Evolutionary conservation across 2,797 vertebrate species (phyloP).

Genomic region (Sebastes melanostomus): DNA sequence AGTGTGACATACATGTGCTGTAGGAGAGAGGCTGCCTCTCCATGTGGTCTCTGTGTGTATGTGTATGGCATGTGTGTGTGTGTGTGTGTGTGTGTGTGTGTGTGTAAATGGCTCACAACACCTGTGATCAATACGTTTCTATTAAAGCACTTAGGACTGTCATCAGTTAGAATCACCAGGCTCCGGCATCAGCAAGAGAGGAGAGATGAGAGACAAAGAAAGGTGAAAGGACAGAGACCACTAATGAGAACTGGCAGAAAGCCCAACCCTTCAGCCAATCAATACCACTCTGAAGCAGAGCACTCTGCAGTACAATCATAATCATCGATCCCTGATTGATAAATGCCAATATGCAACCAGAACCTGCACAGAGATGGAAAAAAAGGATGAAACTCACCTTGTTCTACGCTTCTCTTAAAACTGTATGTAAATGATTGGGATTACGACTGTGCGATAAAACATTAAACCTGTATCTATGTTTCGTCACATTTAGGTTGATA

Average conservation of each 20-base stretch:
- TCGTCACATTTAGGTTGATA: not conserved
- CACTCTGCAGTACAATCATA: constrained; percentile 62
- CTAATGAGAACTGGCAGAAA: constrained; percentile 72
- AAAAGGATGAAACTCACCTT: not conserved
- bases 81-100: not conserved
- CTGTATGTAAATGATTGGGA: not conserved
- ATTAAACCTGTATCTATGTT: not conserved
- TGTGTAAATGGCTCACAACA: constrained; percentile 54
- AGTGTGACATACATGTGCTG: constrained; percentile 5
- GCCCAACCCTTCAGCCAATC: constrained; percentile 59
- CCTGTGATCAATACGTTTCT: constrained; percentile 77
- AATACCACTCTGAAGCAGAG: constrained; percentile 65
- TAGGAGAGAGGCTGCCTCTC: not conserved
- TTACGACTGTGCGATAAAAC: not conserved
- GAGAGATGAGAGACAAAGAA: constrained; percentile 59
- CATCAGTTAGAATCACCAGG: constrained; percentile 67
- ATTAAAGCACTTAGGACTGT: constrained; percentile 73
- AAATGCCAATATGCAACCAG: constrained; percentile 47
- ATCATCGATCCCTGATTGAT: constrained; percentile 71
- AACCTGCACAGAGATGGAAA: constrained; percentile 5
- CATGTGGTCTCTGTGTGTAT: not conserved
- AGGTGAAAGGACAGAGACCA: constrained; percentile 65
- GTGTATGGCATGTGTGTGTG: not conserved
- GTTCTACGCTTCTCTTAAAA: not conserved
- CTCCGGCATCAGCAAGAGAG: constrained; percentile 44